Conservation (phyloP, 2,797 vertebrate genomes). For the Chrysolophus pictus region DNA sequence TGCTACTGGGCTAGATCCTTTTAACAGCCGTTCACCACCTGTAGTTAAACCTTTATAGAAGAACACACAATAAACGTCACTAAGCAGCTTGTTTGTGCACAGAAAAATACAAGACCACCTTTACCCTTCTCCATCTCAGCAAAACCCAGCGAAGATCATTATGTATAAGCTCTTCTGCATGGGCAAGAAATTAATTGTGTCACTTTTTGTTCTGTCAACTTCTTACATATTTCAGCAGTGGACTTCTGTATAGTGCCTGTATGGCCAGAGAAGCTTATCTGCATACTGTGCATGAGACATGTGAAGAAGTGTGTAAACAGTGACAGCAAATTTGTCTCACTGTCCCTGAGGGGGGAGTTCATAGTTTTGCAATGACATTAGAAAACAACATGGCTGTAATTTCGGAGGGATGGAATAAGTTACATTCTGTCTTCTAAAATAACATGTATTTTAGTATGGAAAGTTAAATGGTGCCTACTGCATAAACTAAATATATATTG, state of each 20-base stretch:
- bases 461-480: slow-evolving; percentile 66
- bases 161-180: background rate
- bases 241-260: too few relatives aligned
- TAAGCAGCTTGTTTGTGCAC: background rate
- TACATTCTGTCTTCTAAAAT: slow-evolving; percentile 60
- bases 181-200: background rate
- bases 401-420: slow-evolving; percentile 33
- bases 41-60: background rate
- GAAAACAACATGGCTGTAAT: slow-evolving; percentile 60
- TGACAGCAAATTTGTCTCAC: background rate
- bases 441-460: slow-evolving; percentile 67
- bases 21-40: background rate
- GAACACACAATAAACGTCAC: background rate
- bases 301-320: background rate
- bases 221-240: background rate
- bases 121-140: background rate
- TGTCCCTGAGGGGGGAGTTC: slow-evolving; percentile 6
- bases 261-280: background rate
- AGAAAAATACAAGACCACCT: background rate
- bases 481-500: slow-evolving; percentile 65
- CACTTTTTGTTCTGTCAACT: background rate
- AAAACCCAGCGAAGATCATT: background rate
- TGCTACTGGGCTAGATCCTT: background rate
- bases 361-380: slow-evolving; percentile 55
- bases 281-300: background rate